Evolutionary conservation across 2,113 vertebrate species (phyloP), one percentile per base, ranked within the genome.

Genomic region (Tinamus guttatus): DNA sequence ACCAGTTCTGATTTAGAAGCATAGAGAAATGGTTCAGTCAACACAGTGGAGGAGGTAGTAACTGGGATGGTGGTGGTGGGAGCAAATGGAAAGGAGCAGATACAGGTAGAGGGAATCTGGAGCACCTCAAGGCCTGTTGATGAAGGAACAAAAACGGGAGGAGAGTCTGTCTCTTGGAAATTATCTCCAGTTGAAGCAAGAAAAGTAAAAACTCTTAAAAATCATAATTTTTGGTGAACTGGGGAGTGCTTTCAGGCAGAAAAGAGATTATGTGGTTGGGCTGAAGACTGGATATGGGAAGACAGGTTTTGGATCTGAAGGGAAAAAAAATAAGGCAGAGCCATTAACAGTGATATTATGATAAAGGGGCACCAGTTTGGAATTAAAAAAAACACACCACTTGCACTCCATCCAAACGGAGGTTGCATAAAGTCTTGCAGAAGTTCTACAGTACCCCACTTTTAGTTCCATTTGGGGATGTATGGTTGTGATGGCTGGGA

Each of bases 11-110:
- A 5, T 68, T 87, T 68, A 34, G 49, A 77, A 38, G 11, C 2
- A 4, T 1, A 5, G 34, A 36, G 6, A 8, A 73, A 18, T 4
- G 8, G 51, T 40, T 84, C 12, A 73, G 45, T n/a, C 19, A 5
- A 3, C 0, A 2, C 0, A 3, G 51, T 12, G 22, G 51, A 63
- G 22, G 34, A n/a, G 16, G n/a, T 3, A 3, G 15, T n/a, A 74
- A 21, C 4, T 3, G 15, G 6, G 40, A 28, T 45, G 9, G 27
- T 22, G 65, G 9, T 36, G 49, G 11, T 9, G 32, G 8, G 8
- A 8, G 11, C 3, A 68, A 28, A 13, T 0, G 1, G 25, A 43
- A 54, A 27, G 25, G 5, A 81, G 25, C 12, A n/a, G 49, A 5
- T 58, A 63, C 1, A 4, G 30, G 24, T 15, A 38, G 20, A 22